Conservation (phyloP, 2,113 vertebrate genomes). For the Patagioenas fasciata region DNA sequence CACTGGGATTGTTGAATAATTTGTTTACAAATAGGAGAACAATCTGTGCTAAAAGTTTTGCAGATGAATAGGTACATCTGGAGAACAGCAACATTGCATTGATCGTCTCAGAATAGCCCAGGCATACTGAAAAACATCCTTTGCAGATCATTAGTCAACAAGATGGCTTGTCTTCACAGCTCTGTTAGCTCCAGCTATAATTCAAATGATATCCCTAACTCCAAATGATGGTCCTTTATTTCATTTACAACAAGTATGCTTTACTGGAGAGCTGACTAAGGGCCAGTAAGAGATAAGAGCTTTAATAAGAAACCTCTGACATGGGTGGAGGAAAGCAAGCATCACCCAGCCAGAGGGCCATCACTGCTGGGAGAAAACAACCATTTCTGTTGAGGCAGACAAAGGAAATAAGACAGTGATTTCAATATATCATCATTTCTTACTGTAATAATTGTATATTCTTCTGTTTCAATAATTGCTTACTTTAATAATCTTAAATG, state of each 20-base stretch:
- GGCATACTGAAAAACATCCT: background rate
- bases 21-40: slow-evolving; percentile 58
- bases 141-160: background rate
- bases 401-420: background rate
- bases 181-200: background rate
- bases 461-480: background rate
- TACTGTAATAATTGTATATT: background rate
- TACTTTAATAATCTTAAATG: background rate
- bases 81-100: background rate
- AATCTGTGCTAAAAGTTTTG: slow-evolving; percentile 53
- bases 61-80: slow-evolving; percentile 52
- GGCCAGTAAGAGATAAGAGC: background rate
- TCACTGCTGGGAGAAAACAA: background rate
- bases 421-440: background rate
- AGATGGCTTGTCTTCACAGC: background rate
- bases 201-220: background rate
- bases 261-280: background rate
- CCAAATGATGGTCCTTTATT: background rate
- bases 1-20: slow-evolving; percentile 29
- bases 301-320: background rate
- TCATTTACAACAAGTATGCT: background rate
- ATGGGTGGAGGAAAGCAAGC: background rate
- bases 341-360: background rate
- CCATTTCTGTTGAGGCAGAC: background rate
- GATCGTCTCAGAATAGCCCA: background rate